Conservation (phyloP, 2,113 vertebrate species). For the Nematolebias whitei region DNA sequence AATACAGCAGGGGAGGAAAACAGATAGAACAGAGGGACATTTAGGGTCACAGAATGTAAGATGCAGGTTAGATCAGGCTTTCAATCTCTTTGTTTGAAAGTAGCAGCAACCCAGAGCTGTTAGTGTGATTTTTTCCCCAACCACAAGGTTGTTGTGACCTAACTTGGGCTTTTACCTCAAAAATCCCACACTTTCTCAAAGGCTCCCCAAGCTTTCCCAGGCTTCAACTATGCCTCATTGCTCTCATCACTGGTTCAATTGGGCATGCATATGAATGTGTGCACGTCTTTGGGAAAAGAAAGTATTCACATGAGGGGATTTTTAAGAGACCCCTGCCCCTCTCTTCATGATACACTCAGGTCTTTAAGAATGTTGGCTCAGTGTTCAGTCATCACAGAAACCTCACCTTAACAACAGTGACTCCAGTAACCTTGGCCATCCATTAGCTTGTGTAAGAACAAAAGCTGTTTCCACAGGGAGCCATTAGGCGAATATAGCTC, state of each 20-base stretch:
- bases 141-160: conserved; percentile 58
- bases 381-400: conserved; percentile 60
- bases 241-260: conserved; percentile 48
- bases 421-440: conserved; percentile 67
- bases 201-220: conserved; percentile 31
- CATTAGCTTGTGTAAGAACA: conserved; percentile 71
- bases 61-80: conserved; percentile 11
- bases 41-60: background rate
- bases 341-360: conserved; percentile 19
- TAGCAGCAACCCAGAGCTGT: conserved; percentile 30
- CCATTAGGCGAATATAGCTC: conserved; percentile 71
- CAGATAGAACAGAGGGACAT: conserved; percentile 6
- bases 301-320: conserved; percentile 28
- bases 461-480: conserved; percentile 69
- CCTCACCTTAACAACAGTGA: conserved; percentile 68
- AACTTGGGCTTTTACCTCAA: conserved; percentile 28
- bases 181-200: conserved; percentile 33
- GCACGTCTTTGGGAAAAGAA: background rate
- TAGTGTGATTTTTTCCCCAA: conserved; percentile 29
- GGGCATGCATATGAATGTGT: conserved; percentile 14
- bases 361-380: conserved; percentile 39
- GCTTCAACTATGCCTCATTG: conserved; percentile 45
- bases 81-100: conserved; percentile 22
- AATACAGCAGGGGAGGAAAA: background rate
- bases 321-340: conserved; percentile 37